phyloP scores from a whole-genome alignment of 2,113 vertebrate genomes.

The Meleagris gallopavo region DNA sequence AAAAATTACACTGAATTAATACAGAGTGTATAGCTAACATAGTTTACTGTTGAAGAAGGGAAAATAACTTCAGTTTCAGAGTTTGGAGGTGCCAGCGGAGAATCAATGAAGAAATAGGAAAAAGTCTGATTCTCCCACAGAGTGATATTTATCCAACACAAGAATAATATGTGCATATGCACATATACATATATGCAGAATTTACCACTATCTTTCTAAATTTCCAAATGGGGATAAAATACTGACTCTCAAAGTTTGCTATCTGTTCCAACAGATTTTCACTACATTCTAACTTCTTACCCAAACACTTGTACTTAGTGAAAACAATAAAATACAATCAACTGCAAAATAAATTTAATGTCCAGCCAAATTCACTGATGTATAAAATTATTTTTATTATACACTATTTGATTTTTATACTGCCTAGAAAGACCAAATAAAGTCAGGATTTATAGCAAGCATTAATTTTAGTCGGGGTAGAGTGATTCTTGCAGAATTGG shows the following conservation, averaged over 20 bases:
- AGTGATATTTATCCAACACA: not conserved
- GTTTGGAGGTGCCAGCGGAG: not conserved
- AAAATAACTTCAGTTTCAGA: not conserved
- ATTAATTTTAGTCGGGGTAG: not conserved
- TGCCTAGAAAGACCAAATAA: not conserved
- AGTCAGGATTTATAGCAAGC: not conserved
- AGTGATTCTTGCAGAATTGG: not conserved
- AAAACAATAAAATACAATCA: not conserved
- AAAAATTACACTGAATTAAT: not conserved
- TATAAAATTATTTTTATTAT: not conserved
- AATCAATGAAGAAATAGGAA: not conserved
- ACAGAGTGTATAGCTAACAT: not conserved
- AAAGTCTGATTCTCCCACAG: not conserved
- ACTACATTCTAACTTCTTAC: not conserved
- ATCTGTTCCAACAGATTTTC: not conserved
- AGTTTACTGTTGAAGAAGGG: not conserved
- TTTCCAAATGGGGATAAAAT: not conserved
- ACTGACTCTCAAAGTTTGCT: not conserved
- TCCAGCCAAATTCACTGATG: not conserved
- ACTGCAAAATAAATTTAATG: not conserved
- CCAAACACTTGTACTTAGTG: not conserved
- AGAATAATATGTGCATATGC: not conserved
- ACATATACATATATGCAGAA: not conserved
- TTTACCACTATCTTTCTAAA: not conserved
- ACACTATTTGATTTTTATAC: not conserved